Conservation (phyloP, 1,140 invertebrate genomes). For the Phymorhynchus buccinoides region DNA sequence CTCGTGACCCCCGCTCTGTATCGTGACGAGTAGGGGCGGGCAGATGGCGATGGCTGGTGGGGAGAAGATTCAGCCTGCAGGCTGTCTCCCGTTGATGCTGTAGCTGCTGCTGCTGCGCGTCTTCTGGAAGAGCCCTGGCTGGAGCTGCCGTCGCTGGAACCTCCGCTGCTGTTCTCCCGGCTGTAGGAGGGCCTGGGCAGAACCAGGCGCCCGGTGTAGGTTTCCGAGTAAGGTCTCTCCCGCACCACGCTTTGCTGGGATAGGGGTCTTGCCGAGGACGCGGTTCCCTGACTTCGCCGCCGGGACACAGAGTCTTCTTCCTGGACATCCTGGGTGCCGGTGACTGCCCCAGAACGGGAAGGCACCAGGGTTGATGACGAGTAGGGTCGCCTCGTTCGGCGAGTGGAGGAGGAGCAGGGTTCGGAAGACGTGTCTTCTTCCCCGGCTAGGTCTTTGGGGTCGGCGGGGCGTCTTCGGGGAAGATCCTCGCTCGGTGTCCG, state of each 20-base stretch:
- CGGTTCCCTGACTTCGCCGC: not conserved
- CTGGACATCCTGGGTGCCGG: no score
- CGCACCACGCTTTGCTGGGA: not conserved
- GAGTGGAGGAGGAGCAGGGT: not conserved
- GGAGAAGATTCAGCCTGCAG: no score
- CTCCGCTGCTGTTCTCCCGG: conserved; percentile 54
- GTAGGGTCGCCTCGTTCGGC: not conserved
- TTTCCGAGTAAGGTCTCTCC: conserved; percentile 53
- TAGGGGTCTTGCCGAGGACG: conserved; percentile 4
- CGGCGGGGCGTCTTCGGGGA: not conserved
- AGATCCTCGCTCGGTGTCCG: not conserved
- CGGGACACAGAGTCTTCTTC: not conserved
- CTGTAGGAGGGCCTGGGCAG: conserved; percentile 58
- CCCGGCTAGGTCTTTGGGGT: not conserved
- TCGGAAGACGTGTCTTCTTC: not conserved
- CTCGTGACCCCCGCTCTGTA: not conserved
- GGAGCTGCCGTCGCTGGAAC: conserved; percentile 44
- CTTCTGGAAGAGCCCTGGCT: conserved; percentile 43
- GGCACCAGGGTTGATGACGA: not conserved
- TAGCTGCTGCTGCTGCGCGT: no score
- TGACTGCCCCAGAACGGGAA: not conserved
- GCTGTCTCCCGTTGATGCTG: no score
- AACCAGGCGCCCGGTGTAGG: conserved; percentile 49
- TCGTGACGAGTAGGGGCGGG: no score
- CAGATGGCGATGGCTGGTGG: no score